These are phyloP conservation scores for Pygocentrus nattereri DNA, from an alignment of 2,797 vertebrate species.

Conservation along the genomic window DNA sequence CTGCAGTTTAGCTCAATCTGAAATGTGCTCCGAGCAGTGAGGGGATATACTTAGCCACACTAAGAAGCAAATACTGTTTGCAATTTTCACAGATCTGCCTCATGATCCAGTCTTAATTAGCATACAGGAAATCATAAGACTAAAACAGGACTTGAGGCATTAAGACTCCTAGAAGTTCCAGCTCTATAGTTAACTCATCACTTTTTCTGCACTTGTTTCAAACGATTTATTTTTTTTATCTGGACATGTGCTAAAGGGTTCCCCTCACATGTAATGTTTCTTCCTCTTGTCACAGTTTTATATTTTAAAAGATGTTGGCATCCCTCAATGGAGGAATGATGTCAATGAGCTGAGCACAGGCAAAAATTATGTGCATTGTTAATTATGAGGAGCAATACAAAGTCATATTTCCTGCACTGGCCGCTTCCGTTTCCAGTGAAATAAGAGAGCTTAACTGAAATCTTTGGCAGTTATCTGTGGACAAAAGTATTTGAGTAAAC, in stretches of 20 bases:
- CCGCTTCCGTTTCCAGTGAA: neutral
- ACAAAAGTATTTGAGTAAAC: too few relatives aligned
- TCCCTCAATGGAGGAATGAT: neutral
- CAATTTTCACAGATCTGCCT: neutral
- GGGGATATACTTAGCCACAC: neutral
- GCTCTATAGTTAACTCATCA: neutral
- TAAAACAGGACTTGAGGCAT: neutral
- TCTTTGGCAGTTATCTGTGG: neutral
- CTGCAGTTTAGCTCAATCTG: neutral
- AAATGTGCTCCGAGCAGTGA: too few relatives aligned
- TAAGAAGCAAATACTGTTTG: constrained; percentile 8
- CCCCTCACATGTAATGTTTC: neutral
- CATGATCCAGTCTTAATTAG: constrained; percentile 29
- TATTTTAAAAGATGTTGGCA: neutral
- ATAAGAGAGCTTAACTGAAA: too few relatives aligned
- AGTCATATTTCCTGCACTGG: neutral
- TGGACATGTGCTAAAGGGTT: neutral
- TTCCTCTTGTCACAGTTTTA: neutral
- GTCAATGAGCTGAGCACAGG: neutral
- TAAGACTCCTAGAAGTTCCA: neutral
- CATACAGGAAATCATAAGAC: neutral
- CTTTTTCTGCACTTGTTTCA: too few relatives aligned
- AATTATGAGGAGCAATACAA: neutral
- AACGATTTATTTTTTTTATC: neutral
- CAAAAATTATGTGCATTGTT: neutral